Base-by-base conservation (phyloP, 2,888 invertebrate genomes). In the Pachliopta kotzebuea region DNA sequence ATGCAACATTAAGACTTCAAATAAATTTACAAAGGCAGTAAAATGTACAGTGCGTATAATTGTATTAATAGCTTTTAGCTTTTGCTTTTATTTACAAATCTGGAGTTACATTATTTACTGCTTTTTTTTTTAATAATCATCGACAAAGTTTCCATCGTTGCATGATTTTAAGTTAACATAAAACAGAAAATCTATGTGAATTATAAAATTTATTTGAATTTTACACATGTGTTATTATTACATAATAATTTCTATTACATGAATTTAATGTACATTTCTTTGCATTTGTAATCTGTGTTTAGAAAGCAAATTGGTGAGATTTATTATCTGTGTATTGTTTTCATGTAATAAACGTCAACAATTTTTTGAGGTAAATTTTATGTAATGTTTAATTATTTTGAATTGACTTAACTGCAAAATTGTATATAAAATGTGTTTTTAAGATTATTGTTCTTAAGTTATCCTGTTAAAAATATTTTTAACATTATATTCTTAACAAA, bases 241-340 rank as follows among this genome's bases (percentile, higher is more conserved):
- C 14, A 37, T 14, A 14, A 17, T 6, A 37, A 11, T 37, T 37
- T 37, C 14, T 4, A 37, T 14, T 14, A 14, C 11, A 14, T 37
- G 4, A 37, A 14, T 14, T 37, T 4, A 31, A 31, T 2, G 3
- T 2, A 14, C 14, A 14, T 14, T 11, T 37, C 14, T 4, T 37
- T 37, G 14, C 37, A 37, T 21, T 52, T 52, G 14, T 52, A 7
- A 52, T 11, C 50, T 52, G 23, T 52, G 6, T 52, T 52, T 9
- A 0, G 11, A 21, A 18, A 26, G 18, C 11, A n/a, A 26, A 23
- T 17, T 54, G 18, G 2, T 42, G 31, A 23, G 45, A 49, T 55
- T 24, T 55, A 49, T 55, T 63, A 63, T 63, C 63, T 63, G 55
- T 59, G 49, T 20, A 23, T 55, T 63, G 59, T 63, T 63, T 58